Evolutionary conservation across 2,888 invertebrate genomes (phyloP).

Genomic region (Ametastegia equiseti): DNA sequence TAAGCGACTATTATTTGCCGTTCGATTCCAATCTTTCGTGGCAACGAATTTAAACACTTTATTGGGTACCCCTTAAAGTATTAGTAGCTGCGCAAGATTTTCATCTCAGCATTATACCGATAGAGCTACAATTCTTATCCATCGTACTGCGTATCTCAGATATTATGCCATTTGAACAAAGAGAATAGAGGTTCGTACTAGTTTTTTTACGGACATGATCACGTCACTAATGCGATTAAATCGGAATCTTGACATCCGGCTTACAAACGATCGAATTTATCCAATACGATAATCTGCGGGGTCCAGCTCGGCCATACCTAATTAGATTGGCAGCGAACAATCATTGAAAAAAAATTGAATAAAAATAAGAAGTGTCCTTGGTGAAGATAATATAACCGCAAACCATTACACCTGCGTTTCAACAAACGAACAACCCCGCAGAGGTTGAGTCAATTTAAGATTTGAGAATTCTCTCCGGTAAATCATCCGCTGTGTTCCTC

Average conservation of each 20-base stretch:
- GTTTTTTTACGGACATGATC: neutral
- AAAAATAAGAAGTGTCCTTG: neutral
- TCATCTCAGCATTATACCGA: neutral
- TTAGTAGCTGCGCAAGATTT: neutral
- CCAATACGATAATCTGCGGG: neutral
- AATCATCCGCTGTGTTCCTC: neutral
- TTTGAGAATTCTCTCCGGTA: neutral
- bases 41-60: neutral
- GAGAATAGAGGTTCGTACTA: neutral
- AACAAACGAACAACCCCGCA: neutral
- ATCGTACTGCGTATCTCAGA: neutral
- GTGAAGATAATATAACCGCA: neutral
- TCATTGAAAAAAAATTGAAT: neutral
- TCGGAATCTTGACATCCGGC: neutral
- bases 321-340: neutral
- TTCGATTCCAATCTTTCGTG: neutral
- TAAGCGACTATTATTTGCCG: neutral
- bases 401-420: neutral
- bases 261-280: neutral
- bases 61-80: neutral
- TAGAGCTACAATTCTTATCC: conserved; percentile 24
- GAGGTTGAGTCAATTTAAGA: neutral
- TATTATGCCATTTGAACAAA: neutral
- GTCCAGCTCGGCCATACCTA: neutral
- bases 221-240: neutral